A percentile compares a stretch with the other conserved stretches of the same genome.
phyloP scores from a whole-genome alignment of 2,797 vertebrate genomes.

The Oreortyx pictus region DNA sequence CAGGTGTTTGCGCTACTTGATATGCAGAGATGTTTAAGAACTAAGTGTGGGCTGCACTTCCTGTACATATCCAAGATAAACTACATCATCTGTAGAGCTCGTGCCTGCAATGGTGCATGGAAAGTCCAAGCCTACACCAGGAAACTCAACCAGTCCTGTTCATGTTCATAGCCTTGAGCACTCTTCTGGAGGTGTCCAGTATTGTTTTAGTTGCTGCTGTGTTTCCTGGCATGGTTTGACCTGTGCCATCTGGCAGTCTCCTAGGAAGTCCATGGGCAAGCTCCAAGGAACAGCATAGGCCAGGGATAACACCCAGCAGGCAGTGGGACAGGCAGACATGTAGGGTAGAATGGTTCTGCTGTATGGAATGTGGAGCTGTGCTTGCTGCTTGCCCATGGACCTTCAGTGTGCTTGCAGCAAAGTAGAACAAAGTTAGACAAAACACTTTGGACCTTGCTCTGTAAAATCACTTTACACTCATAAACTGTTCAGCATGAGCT shows the following conservation, averaged over 20 bases:
- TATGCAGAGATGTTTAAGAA: background rate
- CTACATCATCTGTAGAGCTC: background rate
- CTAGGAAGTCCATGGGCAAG: background rate
- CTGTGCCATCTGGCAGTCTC: background rate
- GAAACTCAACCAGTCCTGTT: background rate
- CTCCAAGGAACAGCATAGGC: background rate
- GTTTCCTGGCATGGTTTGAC: background rate
- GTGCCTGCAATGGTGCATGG: background rate
- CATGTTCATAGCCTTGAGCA: background rate
- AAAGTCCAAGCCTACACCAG: background rate
- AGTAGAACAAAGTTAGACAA: background rate
- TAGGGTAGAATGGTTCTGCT: background rate
- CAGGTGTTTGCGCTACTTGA: background rate
- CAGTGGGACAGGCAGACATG: accelerated
- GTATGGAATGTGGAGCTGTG: accelerated
- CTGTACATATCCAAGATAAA: background rate
- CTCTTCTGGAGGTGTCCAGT: background rate
- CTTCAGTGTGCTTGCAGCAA: background rate
- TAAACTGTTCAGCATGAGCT: background rate
- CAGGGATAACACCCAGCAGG: background rate
- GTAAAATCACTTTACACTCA: background rate
- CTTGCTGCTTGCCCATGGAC: background rate
- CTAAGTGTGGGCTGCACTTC: background rate
- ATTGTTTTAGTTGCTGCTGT: background rate
- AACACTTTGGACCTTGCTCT: background rate